Conservation (phyloP, 2,113 vertebrate genomes). For the Atractosteus spatula region DNA sequence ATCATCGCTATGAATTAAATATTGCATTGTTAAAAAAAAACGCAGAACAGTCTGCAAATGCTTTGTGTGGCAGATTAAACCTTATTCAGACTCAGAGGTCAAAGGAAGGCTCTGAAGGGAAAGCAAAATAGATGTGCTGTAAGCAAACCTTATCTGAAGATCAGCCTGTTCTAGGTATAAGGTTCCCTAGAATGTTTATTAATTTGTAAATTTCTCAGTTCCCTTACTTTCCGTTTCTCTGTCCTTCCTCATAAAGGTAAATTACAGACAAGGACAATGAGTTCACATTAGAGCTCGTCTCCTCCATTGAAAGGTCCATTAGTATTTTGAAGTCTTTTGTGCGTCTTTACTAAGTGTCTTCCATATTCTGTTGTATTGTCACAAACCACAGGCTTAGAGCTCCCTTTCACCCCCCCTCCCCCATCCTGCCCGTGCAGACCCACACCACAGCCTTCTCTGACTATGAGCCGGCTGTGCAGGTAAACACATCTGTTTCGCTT, state of each 20-base stretch:
- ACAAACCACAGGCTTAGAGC: background rate
- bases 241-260: conserved; percentile 20
- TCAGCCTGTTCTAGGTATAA: conserved; percentile 41
- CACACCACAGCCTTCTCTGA: background rate
- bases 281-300: background rate
- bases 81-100: background rate
- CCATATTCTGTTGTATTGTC: background rate
- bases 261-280: background rate
- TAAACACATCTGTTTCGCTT: conserved; percentile 12
- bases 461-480: background rate
- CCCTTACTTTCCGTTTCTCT: conserved; percentile 24
- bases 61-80: too few species aligned
- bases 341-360: background rate
- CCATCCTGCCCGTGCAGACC: background rate
- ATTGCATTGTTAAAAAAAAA: too few species aligned
- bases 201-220: conserved; percentile 29
- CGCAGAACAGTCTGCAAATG: too few species aligned
- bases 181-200: conserved; percentile 33
- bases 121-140: conserved; percentile 16
- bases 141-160: conserved; percentile 24
- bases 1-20: conserved; percentile 20
- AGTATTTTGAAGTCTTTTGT: background rate
- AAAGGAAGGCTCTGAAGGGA: conserved; percentile 52
- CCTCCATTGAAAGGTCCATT: background rate
- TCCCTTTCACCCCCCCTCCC: too few species aligned